phyloP scores from a whole-genome alignment of 2,888 invertebrate species.

The Marronus borbonicus region DNA sequence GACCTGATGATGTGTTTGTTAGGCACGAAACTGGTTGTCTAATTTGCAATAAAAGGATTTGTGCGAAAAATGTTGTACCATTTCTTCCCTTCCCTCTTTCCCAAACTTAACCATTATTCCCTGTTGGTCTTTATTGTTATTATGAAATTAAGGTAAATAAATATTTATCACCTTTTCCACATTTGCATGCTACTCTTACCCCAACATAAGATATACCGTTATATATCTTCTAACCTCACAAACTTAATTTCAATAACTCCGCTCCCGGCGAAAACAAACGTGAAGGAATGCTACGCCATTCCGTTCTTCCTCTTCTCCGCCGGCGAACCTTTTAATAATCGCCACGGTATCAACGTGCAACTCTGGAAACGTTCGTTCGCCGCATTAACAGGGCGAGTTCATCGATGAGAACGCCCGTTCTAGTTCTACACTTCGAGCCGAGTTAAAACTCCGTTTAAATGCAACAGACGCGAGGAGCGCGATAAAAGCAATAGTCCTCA shows the following conservation, averaged over 20 bases:
- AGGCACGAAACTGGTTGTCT: too few species aligned
- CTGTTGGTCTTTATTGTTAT: too few species aligned
- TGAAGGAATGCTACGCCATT: background rate
- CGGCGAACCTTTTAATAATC: background rate
- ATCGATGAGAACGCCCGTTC: constrained; percentile 6
- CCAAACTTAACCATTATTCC: too few species aligned
- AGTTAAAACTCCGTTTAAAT: constrained; percentile 30
- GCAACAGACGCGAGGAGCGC: constrained; percentile 19
- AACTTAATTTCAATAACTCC: background rate
- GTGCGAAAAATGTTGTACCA: too few species aligned
- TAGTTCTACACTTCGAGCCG: constrained; percentile 22
- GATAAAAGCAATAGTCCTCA: constrained; percentile 24
- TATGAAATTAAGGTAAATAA: too few species aligned
- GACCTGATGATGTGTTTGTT: too few species aligned
- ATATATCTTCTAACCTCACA: too few species aligned
- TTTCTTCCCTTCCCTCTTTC: too few species aligned
- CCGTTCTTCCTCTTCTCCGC: background rate
- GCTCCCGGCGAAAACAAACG: background rate
- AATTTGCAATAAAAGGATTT: too few species aligned
- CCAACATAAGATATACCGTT: too few species aligned
- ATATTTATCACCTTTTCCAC: too few species aligned
- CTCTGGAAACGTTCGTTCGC: constrained; percentile 5
- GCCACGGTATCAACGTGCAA: background rate
- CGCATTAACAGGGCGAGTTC: constrained; percentile 21
- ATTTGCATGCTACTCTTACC: too few species aligned